A percentile compares a stretch with the other conserved stretches of the same genome.
These are phyloP conservation scores for Rhyacophila evoluta DNA, from an alignment of 2,888 invertebrate species.

Conservation along the genomic window DNA sequence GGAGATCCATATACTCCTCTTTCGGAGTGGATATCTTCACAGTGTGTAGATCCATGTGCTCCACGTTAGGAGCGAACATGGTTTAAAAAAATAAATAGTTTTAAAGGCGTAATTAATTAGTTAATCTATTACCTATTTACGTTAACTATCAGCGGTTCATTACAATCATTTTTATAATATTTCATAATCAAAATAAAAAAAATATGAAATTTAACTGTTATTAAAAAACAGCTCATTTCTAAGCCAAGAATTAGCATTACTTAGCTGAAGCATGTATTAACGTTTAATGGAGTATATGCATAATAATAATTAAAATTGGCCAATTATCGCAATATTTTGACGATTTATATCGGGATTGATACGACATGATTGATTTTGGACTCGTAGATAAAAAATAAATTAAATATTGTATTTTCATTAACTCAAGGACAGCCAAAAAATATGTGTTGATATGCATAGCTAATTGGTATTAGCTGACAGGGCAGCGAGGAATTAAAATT, in stretches of 20 bases:
- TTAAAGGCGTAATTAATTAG: no score
- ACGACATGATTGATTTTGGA: neutral
- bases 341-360: neutral
- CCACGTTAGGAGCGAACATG: no score
- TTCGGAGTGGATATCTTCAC: no score
- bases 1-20: no score
- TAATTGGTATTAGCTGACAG: slow-evolving; percentile 29
- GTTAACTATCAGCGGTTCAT: no score
- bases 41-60: no score
- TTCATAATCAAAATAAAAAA: neutral
- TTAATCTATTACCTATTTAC: no score
- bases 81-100: no score
- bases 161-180: neutral
- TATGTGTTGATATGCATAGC: slow-evolving; percentile 36
- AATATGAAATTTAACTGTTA: neutral
- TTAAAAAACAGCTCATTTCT: neutral
- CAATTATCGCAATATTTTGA: neutral
- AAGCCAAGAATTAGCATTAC: neutral
- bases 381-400: neutral
- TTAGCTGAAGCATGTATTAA: neutral
- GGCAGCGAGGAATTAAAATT: slow-evolving; percentile 5
- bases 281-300: neutral
- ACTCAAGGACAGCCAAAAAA: neutral
- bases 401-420: neutral
- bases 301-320: neutral